Base-by-base conservation (phyloP, 2,888 invertebrate species). In the Clanis bilineata region DNA sequence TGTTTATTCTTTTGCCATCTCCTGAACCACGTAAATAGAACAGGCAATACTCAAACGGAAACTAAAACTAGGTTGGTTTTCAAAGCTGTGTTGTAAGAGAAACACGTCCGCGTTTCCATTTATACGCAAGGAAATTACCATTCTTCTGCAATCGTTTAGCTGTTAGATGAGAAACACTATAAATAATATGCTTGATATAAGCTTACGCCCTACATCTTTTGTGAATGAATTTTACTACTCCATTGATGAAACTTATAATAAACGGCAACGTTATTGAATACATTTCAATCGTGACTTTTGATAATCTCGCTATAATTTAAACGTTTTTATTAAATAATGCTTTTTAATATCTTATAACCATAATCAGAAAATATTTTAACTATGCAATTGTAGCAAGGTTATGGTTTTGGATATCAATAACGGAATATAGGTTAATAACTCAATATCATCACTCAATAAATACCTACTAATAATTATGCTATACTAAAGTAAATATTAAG, bases 21-120 rank as follows among this genome's bases (percentile, higher is more conserved):
- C 39, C 25, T 60, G 39, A 43, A 58, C 59, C 56, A 59, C 68
- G 64, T 61, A 77, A 80, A 77, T 72, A 80, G 69, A 64, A 67
- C 68, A 65, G 61, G 44, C 65, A 59, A 58, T 51, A 51, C 38
- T 23, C 62, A 67, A 71, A 62, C 70, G 74, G 81, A 82, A 79
- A 75, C 72, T 58, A 62, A 72, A 78, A 76, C 69, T 79, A 71
- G 81, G 80, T 80, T 78, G 73, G 71, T 66, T 77, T 71, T 72
- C 62, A 69, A 63, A 60, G 62, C 58, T 68, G 68, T 70, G 69
- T 70, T 65, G 70, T 70, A 74, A 73, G 64, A 69, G 74, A 69
- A 32, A 59, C 63, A 67, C 68, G 66, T 65, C 66, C 64, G 59
- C 44, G 36, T 59, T 57, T 61, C 61, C 62, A 64, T 60, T 63